phyloP scores from a whole-genome alignment of 2,888 invertebrate genomes.

The Tachina fera region DNA sequence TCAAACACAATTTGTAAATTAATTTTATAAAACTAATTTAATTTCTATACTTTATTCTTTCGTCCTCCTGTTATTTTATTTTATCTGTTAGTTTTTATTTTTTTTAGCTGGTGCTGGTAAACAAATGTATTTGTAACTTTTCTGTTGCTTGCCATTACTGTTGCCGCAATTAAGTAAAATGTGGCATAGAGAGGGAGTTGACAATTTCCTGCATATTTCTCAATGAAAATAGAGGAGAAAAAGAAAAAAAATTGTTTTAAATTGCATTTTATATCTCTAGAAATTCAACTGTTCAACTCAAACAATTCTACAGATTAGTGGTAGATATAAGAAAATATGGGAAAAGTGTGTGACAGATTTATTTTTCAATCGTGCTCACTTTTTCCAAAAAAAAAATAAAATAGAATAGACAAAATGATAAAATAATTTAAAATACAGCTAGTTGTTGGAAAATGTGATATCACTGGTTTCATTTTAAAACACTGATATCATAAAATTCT shows the following conservation, averaged over 20 bases:
- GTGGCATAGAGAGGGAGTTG: conserved; percentile 41
- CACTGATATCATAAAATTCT: too few relatives aligned
- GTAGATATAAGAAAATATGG: not conserved
- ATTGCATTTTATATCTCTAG: conserved; percentile 48
- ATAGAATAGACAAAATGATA: too few relatives aligned
- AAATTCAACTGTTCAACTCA: conserved; percentile 32
- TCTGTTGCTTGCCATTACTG: not conserved
- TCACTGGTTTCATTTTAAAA: too few relatives aligned
- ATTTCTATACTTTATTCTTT: conserved; percentile 29
- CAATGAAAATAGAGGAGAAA: conserved; percentile 11
- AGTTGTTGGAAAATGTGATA: too few relatives aligned
- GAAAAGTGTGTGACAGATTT: not conserved
- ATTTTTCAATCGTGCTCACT: not conserved
- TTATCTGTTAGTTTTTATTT: conserved; percentile 12
- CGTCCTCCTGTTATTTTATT: not conserved
- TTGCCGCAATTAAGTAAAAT: conserved; percentile 30
- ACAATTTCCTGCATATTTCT: conserved; percentile 54
- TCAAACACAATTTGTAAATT: conserved; percentile 60
- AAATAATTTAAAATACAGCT: too few relatives aligned
- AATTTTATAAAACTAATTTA: conserved; percentile 67
- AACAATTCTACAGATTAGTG: conserved; percentile 33
- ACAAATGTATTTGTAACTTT: not conserved
- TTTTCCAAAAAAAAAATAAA: too few relatives aligned
- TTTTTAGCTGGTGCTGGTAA: not conserved
- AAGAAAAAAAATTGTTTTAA: not conserved